phyloP scores from a whole-genome alignment of 2,113 vertebrate species.

The human region DNA sequence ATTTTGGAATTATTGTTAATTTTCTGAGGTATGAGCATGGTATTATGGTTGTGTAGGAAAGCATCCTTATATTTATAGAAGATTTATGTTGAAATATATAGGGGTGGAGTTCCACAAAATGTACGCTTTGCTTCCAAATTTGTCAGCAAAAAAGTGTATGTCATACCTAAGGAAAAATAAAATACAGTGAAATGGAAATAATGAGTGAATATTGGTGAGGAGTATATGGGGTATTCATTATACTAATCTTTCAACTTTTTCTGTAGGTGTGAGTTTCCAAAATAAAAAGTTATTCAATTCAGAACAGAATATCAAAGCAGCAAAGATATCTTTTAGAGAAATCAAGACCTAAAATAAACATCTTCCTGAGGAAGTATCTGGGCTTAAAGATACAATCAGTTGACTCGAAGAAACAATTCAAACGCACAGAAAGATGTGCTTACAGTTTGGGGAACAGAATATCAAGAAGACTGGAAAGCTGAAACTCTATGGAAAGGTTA shows the following conservation, averaged over 20 bases:
- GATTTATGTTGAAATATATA: not conserved
- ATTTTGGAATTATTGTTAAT: not conserved
- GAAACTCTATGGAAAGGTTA: not conserved
- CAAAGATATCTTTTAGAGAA: conserved; percentile 15
- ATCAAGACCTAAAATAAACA: conserved; percentile 41
- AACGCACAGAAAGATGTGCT: not conserved
- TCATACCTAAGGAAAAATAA: not conserved
- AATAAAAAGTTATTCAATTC: conserved; percentile 1
- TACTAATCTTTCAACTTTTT: not conserved
- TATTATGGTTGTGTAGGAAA: not conserved
- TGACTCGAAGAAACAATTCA: conserved; percentile 13
- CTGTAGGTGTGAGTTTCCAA: not conserved
- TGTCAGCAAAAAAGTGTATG: not conserved
- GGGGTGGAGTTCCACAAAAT: not conserved
- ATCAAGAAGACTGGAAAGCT: not conserved
- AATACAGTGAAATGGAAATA: not conserved
- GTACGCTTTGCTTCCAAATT: conserved; percentile 1
- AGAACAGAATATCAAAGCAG: conserved; percentile 12
- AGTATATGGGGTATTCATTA: not conserved
- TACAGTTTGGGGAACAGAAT: not conserved
- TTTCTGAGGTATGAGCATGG: not conserved
- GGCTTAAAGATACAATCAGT: conserved; percentile 36
- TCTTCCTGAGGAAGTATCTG: conserved; percentile 36
- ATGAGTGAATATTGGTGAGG: not conserved
- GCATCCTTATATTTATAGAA: not conserved